Evolutionary conservation across 2,888 invertebrate species (phyloP), one percentile per base, ranked within the genome.

Genomic region (Melanostoma scalare): DNA sequence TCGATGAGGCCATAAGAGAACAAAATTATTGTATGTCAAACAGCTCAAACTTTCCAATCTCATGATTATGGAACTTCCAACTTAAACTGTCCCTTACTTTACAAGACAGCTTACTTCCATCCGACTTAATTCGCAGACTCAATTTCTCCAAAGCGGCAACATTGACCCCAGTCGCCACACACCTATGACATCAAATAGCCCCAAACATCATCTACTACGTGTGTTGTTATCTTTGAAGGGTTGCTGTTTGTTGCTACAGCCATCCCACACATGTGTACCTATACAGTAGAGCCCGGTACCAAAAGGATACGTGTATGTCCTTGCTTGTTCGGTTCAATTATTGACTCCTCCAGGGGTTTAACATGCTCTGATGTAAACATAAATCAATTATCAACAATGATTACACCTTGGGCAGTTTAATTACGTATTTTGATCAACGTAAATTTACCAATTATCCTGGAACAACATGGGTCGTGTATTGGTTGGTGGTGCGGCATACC

Each of bases 321-420:
- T 79, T 53, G 73, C 58, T 78, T 56, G 68, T 6, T 78, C 69
- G 56, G 84, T 79, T 85, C 85, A 80, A 85, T 85, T 58, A 85
- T 85, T 80, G 85, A 80, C 85, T 80, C 85, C 85, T 85, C 76
- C 71, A 72, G 71, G 80, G 84, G 75, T 61, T 80, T 85, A 63
- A 48, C 80, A 46, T 75, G 72, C 63, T 75, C 75, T 86, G 85
- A 86, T 86, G 87, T 86, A 86, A 87, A 87, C 87, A 86, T 86
- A 82, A 87, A 87, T 87, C 87, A 86, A 87, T 87, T 87, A 87
- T 86, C 86, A 86, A 86, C 87, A 86, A 86, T 86, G 86, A 87
- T 86, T 85, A 85, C 71, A 79, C 87, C 86, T 86, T 85, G 78
- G 87, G 87, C 86, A 84, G 84, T 85, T 87, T 86, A 86, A 86